phyloP scores from a whole-genome alignment of 2,888 invertebrate species.

The Anodontia alba region DNA sequence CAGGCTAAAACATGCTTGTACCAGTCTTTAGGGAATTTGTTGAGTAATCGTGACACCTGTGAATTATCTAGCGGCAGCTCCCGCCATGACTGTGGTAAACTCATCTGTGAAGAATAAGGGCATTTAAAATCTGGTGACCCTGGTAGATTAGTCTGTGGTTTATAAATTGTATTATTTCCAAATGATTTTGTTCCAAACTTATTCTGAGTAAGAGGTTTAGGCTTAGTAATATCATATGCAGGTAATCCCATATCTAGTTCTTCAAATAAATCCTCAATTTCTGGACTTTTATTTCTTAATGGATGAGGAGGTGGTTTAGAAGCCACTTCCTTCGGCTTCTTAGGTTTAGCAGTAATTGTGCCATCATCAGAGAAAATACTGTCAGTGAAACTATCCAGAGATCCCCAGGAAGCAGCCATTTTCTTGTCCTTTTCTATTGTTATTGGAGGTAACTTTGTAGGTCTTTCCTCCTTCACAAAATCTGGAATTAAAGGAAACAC shows the following conservation, averaged over 20 bases:
- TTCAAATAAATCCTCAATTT: constrained; percentile 76
- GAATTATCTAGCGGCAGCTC: constrained; percentile 79
- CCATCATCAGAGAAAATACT: constrained; percentile 81
- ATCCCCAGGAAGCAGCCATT: constrained; percentile 70
- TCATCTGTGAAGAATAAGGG: constrained; percentile 77
- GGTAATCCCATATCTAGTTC: constrained; percentile 81
- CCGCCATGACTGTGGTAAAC: constrained; percentile 79
- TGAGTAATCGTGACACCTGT: constrained; percentile 71
- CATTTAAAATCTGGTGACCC: constrained; percentile 80
- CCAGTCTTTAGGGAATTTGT: constrained; percentile 80
- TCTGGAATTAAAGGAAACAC: constrained; percentile 52
- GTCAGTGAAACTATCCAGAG: constrained; percentile 77
- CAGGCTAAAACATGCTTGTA: constrained; percentile 76
- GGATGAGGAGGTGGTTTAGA: constrained; percentile 37
- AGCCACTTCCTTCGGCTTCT: constrained; percentile 40
- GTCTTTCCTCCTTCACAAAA: constrained; percentile 31
- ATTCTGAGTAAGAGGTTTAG: constrained; percentile 47
- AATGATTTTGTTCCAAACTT: constrained; percentile 47
- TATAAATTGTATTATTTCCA: constrained; percentile 76
- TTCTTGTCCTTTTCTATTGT: constrained; percentile 35
- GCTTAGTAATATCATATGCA: constrained; percentile 74
- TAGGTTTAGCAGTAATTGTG: constrained; percentile 54
- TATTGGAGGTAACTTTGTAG: constrained; percentile 44
- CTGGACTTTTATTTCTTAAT: constrained; percentile 56
- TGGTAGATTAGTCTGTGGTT: constrained; percentile 79